phyloP scores from a whole-genome alignment of 2,113 vertebrate species.

The Motacilla alba region DNA sequence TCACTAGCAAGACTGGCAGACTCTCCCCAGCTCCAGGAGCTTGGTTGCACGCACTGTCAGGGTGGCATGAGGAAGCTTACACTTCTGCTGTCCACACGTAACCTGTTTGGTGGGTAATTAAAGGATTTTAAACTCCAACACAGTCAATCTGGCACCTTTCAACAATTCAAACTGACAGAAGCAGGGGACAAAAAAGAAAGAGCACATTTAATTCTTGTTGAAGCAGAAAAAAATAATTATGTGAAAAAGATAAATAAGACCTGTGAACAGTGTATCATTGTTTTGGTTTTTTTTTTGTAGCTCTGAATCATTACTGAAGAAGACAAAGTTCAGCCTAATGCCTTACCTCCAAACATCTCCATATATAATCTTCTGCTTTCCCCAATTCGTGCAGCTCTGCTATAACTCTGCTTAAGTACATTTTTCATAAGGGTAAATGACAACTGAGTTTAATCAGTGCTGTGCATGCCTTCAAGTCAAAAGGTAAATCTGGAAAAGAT shows the following conservation, averaged over 20 bases:
- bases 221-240: neutral
- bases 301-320: neutral
- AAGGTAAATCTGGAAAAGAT: neutral
- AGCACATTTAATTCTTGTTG: neutral
- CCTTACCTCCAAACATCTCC: neutral
- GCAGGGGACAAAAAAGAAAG: constrained; percentile 1
- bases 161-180: constrained; percentile 1
- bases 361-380: neutral
- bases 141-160: constrained; percentile 46
- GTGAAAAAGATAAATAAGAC: neutral
- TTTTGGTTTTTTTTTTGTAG: neutral
- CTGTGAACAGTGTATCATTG: neutral
- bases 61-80: constrained; percentile 16
- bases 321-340: neutral
- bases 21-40: neutral
- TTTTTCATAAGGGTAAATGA: neutral
- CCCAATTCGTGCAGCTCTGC: accelerated
- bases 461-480: neutral
- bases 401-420: neutral
- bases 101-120: constrained; percentile 52
- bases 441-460: neutral
- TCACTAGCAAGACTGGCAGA: neutral
- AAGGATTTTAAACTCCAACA: constrained; percentile 50
- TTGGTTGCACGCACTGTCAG: neutral
- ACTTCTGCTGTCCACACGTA: neutral